These are phyloP conservation scores for Rhimphoctona megacephalus DNA, from an alignment of 2,888 invertebrate species.

Conservation along the genomic window DNA sequence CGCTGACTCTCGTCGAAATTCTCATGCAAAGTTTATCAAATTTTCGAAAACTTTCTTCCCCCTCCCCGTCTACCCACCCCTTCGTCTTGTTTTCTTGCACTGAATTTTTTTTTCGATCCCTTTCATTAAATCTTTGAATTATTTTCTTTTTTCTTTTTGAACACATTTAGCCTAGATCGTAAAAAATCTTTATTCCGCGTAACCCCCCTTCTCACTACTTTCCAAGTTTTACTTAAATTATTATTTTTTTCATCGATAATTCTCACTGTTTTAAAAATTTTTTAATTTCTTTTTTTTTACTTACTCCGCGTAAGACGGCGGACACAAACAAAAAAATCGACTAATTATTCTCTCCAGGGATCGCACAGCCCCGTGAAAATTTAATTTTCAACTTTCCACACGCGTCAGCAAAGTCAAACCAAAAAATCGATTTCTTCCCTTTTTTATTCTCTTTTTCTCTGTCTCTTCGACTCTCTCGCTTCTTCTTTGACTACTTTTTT, in stretches of 20 bases:
- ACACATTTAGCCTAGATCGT: conserved; percentile 84
- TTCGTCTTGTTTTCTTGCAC: conserved; percentile 70
- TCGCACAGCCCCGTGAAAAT: conserved; percentile 70
- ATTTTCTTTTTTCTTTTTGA: conserved; percentile 77
- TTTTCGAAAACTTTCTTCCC: conserved; percentile 23
- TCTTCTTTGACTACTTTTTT: conserved; percentile 71
- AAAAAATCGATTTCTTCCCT: conserved; percentile 67
- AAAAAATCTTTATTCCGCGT: conserved; percentile 79
- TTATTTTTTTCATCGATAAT: conserved; percentile 44
- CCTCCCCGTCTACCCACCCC: conserved; percentile 68
- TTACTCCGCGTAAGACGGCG: conserved; percentile 50
- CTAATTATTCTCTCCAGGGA: conserved; percentile 78
- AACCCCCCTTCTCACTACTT: conserved; percentile 70
- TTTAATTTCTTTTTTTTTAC: conserved; percentile 35
- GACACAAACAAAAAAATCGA: conserved; percentile 72
- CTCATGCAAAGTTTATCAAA: conserved; percentile 40
- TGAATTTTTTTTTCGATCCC: conserved; percentile 63
- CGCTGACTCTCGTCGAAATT: conserved; percentile 62
- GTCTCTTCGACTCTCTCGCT: conserved; percentile 58
- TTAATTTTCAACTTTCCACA: conserved; percentile 63
- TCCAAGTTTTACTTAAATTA: conserved; percentile 69
- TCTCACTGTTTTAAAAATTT: conserved; percentile 12
- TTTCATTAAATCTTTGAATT: conserved; percentile 69
- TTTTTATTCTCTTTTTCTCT: conserved; percentile 50
- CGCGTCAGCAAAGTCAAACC: conserved; percentile 66